A percentile compares a stretch with the other conserved stretches of the same genome.
Conservation (phyloP, 1,140 invertebrate species). For the Hypothenemus hampei region DNA sequence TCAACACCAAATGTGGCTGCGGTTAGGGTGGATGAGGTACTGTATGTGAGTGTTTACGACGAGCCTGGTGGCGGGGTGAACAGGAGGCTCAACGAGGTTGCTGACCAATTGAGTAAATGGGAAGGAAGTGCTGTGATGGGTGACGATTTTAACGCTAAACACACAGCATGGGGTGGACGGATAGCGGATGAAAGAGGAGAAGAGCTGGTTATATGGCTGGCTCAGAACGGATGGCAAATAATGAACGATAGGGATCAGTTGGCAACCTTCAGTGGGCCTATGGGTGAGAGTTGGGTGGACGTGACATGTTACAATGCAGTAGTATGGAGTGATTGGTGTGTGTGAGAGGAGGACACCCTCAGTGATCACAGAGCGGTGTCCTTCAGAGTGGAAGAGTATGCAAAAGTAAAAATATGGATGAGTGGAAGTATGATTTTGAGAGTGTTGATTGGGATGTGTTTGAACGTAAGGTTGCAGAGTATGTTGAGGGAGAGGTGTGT, state of each 20-base stretch:
- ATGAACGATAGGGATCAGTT: neutral
- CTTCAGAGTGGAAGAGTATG: neutral
- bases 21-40: neutral
- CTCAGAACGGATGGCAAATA: neutral
- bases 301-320: neutral
- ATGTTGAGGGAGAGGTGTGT: neutral
- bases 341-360: neutral
- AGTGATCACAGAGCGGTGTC: neutral
- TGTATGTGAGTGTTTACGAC: neutral
- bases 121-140: neutral
- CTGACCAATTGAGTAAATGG: neutral
- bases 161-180: neutral
- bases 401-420: neutral
- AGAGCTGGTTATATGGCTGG: neutral
- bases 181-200: neutral
- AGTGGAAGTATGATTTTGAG: neutral
- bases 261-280: neutral
- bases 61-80: neutral
- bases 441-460: neutral
- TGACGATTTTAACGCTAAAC: neutral
- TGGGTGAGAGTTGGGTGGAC: neutral
- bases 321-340: neutral
- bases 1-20: neutral
- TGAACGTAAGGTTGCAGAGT: neutral
- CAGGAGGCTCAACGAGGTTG: neutral